Evolutionary conservation across 92 coral and sea anemone species (phyloP).

Genomic region (Phenganax marumi): DNA sequence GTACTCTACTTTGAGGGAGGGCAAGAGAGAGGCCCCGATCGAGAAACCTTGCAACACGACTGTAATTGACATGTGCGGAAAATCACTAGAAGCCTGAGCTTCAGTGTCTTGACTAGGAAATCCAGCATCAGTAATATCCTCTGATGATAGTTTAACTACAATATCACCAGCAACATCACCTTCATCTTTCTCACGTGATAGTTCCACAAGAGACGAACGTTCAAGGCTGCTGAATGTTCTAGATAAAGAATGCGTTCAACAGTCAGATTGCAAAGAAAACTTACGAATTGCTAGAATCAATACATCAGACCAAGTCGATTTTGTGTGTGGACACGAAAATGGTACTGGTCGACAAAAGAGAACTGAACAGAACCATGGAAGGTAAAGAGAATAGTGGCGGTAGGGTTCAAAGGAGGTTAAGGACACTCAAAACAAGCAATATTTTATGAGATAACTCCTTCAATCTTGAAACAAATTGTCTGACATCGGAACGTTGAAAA

Average conservation of each 20-base stretch:
- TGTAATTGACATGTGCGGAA: constrained; percentile 65
- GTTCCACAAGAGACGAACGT: constrained; percentile 43
- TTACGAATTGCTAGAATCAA: too few species aligned
- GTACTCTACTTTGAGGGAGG: constrained; percentile 89
- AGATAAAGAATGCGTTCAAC: background rate
- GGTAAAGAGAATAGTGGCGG: too few species aligned
- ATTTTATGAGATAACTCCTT: too few species aligned
- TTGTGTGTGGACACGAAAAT: too few species aligned
- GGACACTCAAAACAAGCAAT: too few species aligned
- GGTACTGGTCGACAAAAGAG: too few species aligned
- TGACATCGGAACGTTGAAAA: too few species aligned
- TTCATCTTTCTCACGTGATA: constrained; percentile 31
- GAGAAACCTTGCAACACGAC: constrained; percentile 80
- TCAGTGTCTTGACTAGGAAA: constrained; percentile 48
- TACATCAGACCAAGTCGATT: too few species aligned
- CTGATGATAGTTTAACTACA: background rate
- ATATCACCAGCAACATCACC: constrained; percentile 9
- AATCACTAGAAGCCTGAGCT: constrained; percentile 57
- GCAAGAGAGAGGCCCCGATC: constrained; percentile 87
- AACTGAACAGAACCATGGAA: too few species aligned
- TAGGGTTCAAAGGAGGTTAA: too few species aligned
- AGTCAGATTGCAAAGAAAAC: too few species aligned
- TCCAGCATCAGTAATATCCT: constrained; percentile 30
- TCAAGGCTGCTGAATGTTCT: constrained; percentile 46
- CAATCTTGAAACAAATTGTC: too few species aligned